Percentiles rank a stretch among this genome's conserved stretches.
Conservation (phyloP, 2,113 vertebrate genomes). For the Albula glossodonta region DNA sequence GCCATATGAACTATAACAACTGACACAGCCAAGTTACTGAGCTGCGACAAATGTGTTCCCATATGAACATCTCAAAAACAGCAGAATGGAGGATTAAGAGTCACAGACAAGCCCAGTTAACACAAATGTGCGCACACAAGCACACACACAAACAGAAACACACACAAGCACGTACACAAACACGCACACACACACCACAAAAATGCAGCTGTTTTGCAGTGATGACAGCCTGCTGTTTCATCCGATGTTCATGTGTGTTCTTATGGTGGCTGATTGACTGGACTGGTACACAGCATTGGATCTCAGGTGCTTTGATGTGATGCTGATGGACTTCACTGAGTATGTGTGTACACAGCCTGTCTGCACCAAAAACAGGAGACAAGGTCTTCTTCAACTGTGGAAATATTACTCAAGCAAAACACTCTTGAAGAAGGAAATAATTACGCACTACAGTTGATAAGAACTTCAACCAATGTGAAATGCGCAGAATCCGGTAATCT, state of each 20-base stretch:
- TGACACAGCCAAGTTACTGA: background rate
- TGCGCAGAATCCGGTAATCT: conserved; percentile 38
- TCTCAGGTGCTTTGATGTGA: background rate
- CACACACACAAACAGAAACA: conserved; percentile 5
- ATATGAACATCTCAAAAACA: background rate
- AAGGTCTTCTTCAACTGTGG: conserved; percentile 28
- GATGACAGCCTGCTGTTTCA: background rate
- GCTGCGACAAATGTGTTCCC: background rate
- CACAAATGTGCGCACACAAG: background rate
- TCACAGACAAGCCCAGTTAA: background rate
- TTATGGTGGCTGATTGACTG: background rate
- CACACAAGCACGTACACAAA: background rate
- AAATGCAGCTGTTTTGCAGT: conserved; percentile 2
- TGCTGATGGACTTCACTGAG: background rate
- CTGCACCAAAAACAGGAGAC: background rate
- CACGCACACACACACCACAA: background rate
- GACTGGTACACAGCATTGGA: background rate
- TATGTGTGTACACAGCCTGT: background rate
- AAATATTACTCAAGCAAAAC: conserved; percentile 46
- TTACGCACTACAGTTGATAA: conserved; percentile 46
- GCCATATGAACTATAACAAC: background rate
- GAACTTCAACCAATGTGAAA: conserved; percentile 42
- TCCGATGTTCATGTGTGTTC: background rate
- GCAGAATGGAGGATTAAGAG: background rate
- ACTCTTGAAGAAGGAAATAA: conserved; percentile 42